These are phyloP conservation scores for Eristalis intricaria DNA, from an alignment of 2,888 invertebrate genomes.

Conservation along the genomic window DNA sequence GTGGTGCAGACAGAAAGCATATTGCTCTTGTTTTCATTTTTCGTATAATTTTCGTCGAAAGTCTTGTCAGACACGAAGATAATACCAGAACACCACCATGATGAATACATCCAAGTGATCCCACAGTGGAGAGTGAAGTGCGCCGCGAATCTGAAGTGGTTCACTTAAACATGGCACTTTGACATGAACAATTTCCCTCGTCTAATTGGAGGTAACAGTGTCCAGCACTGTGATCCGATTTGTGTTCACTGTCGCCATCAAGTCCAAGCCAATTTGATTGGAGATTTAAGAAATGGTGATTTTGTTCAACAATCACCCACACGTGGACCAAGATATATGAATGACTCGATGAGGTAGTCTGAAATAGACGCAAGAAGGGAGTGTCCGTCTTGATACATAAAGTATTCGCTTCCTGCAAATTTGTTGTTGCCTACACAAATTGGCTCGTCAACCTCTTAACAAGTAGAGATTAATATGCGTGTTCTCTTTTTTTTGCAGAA, in stretches of 20 bases:
- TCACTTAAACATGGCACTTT: slow-evolving; percentile 66
- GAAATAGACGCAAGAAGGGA: not conserved
- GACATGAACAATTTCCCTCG: slow-evolving; percentile 63
- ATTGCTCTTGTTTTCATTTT: slow-evolving; percentile 11
- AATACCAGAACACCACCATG: slow-evolving; percentile 30
- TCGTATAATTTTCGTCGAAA: slow-evolving; percentile 35
- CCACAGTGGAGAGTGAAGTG: slow-evolving; percentile 13
- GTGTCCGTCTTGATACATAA: no score
- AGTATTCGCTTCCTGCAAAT: not conserved
- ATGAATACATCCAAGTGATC: slow-evolving; percentile 26
- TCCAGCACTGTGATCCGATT: slow-evolving; percentile 27
- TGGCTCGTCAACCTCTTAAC: not conserved
- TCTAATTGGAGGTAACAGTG: slow-evolving; percentile 63
- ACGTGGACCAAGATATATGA: not conserved
- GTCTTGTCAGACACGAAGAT: slow-evolving; percentile 54
- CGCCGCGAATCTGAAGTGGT: slow-evolving; percentile 33
- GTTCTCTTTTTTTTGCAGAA: slow-evolving; percentile 27
- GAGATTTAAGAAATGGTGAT: slow-evolving; percentile 40
- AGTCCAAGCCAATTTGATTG: slow-evolving; percentile 24
- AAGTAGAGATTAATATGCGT: not conserved
- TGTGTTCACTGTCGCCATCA: slow-evolving; percentile 35
- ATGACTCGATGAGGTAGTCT: slow-evolving; percentile 1
- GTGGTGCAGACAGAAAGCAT: slow-evolving; percentile 63
- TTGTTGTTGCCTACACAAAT: not conserved
- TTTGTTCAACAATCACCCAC: slow-evolving; percentile 46